Base-by-base conservation (phyloP, 1,140 invertebrate genomes). In the Uloborus diversus region DNA sequence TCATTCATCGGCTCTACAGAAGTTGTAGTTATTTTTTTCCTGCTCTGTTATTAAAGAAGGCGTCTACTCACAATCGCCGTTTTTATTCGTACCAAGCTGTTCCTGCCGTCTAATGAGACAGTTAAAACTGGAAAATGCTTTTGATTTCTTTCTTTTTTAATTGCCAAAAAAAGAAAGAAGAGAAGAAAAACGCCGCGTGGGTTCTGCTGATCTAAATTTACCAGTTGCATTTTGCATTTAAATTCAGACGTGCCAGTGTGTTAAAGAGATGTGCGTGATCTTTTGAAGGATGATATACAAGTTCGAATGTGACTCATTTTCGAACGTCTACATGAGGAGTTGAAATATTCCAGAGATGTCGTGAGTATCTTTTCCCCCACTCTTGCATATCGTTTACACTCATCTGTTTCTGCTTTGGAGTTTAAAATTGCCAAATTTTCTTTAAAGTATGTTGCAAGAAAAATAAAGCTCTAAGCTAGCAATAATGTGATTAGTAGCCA, bases 131-230 rank as follows among this genome's bases (percentile, higher is more conserved):
- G 17, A 42, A 42, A n/a, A 68, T n/a, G 23, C 14, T 30, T 23
- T 25, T 14, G 11, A 30, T 65, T 68, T 9, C 9, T 30, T 65
- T 68, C 5, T 66, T 66, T 30, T 27, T 14, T n/a, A n/a, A n/a
- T n/a, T n/a, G n/a, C n/a, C n/a, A n/a, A n/a, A n/a, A n/a, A 68
- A 68, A 49, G 64, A 20, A 68, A 68, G 37, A 30, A 30, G 51
- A 68, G 25, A 51, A 51, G 37, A 30, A 68, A 68, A 30, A 49
- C 64, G 47, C 51, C 25, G 64, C 64, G 64, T 68, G 64, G 64
- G 37, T 68, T 32, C 28, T 49, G 3, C 42, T 20, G 42, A 28
- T 49, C 64, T 68, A 68, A 68, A 68, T 49, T 68, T 68, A 68
- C 64, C 64, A 68, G 64, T 27, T 68, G 64, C 51, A 28, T 68